These are phyloP conservation scores for Labeo rohita DNA, from an alignment of 2,113 vertebrate genomes.

Conservation along the genomic window DNA sequence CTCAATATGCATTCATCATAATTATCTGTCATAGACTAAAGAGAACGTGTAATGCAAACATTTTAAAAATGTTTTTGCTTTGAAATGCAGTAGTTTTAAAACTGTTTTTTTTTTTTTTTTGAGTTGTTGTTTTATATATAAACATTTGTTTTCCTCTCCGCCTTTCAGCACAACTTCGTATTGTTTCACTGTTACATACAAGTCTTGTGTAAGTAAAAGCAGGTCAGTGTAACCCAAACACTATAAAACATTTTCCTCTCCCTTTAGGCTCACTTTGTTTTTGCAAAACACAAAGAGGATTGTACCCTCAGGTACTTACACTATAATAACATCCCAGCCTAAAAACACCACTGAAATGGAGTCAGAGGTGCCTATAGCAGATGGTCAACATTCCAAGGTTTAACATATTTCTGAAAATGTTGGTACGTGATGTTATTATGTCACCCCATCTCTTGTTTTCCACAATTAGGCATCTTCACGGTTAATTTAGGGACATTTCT, in stretches of 20 bases:
- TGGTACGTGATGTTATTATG: constrained; percentile 32
- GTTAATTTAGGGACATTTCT: constrained; percentile 17
- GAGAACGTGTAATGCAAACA: background rate
- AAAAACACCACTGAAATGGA: constrained; percentile 8
- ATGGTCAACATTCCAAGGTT: constrained; percentile 1
- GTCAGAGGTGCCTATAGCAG: constrained; percentile 26
- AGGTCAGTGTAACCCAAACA: constrained; percentile 2
- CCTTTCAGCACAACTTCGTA: background rate
- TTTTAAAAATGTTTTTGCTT: background rate
- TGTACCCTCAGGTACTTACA: constrained; percentile 11
- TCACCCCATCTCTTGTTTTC: background rate
- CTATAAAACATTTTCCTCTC: background rate
- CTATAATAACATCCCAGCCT: constrained; percentile 37
- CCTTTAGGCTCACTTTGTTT: background rate
- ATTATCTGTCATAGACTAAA: background rate
- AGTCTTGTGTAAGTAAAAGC: background rate
- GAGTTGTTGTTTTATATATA: too few species aligned
- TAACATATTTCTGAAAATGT: constrained; percentile 29
- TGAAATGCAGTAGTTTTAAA: background rate
- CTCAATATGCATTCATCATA: background rate
- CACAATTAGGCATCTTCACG: constrained; percentile 20
- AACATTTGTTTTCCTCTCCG: too few species aligned
- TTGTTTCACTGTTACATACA: background rate
- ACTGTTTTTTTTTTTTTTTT: too few species aligned
- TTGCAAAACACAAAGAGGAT: constrained; percentile 34